phyloP scores from a whole-genome alignment of 1,140 invertebrate species.

The Drosophila arawakana region DNA sequence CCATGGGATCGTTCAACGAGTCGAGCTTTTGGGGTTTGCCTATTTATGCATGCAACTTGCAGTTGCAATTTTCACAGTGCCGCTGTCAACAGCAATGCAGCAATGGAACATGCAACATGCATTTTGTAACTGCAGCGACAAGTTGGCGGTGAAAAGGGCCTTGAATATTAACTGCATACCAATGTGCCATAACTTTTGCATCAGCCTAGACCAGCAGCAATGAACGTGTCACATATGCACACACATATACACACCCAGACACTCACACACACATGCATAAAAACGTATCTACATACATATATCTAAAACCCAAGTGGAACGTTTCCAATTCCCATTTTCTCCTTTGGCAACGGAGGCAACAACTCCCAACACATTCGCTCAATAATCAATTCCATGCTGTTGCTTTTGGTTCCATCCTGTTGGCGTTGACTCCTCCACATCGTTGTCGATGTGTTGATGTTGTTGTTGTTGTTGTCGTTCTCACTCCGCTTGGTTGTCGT shows the following conservation, averaged over 20 bases:
- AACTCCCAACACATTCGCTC: constrained; percentile 41
- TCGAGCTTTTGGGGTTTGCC: constrained; percentile 20
- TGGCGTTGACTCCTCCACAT: constrained; percentile 46
- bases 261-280: neutral
- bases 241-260: neutral
- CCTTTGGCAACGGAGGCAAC: constrained; percentile 7
- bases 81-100: constrained; percentile 40
- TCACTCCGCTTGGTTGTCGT: constrained; percentile 28
- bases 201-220: constrained; percentile 15
- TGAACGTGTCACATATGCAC: constrained; percentile 25
- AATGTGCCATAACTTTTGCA: constrained; percentile 55
- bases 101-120: constrained; percentile 29
- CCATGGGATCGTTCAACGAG: neutral
- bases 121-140: constrained; percentile 27
- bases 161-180: constrained; percentile 59
- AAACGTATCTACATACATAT: neutral
- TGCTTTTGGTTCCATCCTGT: constrained; percentile 59
- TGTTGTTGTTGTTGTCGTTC: constrained; percentile 18
- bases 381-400: constrained; percentile 60
- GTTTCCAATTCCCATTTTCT: constrained; percentile 15
- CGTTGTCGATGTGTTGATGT: constrained; percentile 15
- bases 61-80: constrained; percentile 52
- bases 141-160: constrained; percentile 29
- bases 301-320: constrained; percentile 28
- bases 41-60: constrained; percentile 59